Evolutionary conservation across 92 coral and sea anemone genomes (phyloP), one percentile per base, ranked within the genome.

Genomic region (Montipora capitata): DNA sequence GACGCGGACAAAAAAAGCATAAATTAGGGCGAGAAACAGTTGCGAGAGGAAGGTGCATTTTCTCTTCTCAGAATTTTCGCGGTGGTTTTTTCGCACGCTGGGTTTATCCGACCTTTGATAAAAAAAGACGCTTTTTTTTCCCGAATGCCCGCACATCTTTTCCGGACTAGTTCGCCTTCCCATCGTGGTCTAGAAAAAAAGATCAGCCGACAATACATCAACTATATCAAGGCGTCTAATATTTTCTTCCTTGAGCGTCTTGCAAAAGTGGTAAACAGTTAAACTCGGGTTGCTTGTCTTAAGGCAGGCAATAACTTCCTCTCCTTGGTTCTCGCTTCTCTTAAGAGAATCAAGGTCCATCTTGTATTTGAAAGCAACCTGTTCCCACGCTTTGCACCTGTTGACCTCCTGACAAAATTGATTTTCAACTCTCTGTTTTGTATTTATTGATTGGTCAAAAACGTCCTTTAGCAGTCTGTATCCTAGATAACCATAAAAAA

Each of bases 251-350:
- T 71, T 82, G 4, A 82, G 77, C 13, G 16, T 18, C 54, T 82
- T 82, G n/a, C 86, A 82, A 43, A 82, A 57, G 16, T 82, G 77
- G 18, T 82, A 71, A 4, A 72, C 86, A 0, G 70, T 82, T 40
- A 82, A 72, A 8, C 70, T 58, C 7, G 86, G 78, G 2, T 82
- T 0, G 10, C 14, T 2, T 7, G 70, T 8, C 43, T 12, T 72
- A 54, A 82, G 57, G 44, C 3, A 48, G 0, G 0, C 39, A 13
- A 80, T 10, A 27, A 67, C 58, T 5, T 15, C 17, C 15, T 14
- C 70, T 2, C 76, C 85, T 11, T 49, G 51, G 1, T 80, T 61
- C 7, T 14, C 44, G 3, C 11, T 2, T 14, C 0, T 4, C 20
- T 51, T 14, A 3, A 80, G 49, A 27, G 0, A 2, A 45, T 12